Evolutionary conservation across 2,888 invertebrate species (phyloP), one percentile per base, ranked within the genome.

Genomic region (Eupithecia dodoneata): DNA sequence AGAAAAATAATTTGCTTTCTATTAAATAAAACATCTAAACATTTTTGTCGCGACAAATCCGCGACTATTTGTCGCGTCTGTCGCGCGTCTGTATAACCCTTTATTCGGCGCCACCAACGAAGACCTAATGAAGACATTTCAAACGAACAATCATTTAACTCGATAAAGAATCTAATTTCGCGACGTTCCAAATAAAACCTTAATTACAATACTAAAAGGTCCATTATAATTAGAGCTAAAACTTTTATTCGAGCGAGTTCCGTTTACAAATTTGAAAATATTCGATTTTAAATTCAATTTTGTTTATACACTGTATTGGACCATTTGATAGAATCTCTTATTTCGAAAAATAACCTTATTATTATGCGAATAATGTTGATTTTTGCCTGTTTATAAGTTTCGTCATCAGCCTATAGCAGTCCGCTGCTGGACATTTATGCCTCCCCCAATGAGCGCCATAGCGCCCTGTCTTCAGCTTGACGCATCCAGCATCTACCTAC

Each of bases 111-210:
- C 92, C 92, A 92, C 92, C 93, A 92, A 92, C 93, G 93, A 86
- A 81, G 92, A 74, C 45, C 78, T 89, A 92, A 93, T 93, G 88
- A 93, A 93, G 92, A 91, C 92, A 92, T 93, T 92, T 79, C 87
- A 86, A 85, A 89, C 84, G 85, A 86, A 89, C 89, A 90, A 88
- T 82, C 87, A 86, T 87, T 82, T 86, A 86, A 83, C 85, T 82
- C 71, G 87, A 88, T 87, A 87, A 89, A 87, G 83, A 85, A 87
- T 82, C 83, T 82, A 78, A 83, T 82, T 77, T 73, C 13, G 69
- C 72, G 52, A 72, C 69, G 65, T 42, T 70, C 69, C 7, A 78
- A 72, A 76, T 74, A 72, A 78, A 76, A 66, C 78, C 76, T 74
- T 76, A 78, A 72, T 44, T 71, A 10, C 67, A 55, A n/a, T 4